phyloP scores from a whole-genome alignment of 2,797 vertebrate genomes.

The Lacerta viridis region DNA sequence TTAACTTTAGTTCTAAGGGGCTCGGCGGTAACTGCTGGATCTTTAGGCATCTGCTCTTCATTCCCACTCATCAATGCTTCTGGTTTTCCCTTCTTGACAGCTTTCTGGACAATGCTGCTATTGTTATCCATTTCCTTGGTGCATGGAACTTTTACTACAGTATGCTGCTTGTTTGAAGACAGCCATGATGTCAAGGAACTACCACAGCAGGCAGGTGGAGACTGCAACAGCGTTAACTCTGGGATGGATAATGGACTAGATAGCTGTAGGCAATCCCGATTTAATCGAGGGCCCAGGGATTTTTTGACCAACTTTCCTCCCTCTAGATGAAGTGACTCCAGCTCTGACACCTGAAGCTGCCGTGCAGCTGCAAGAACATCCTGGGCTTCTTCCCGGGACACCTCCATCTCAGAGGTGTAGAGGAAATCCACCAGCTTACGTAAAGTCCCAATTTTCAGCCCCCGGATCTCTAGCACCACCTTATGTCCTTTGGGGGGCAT shows the following conservation, averaged over 20 bases:
- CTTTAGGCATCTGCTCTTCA: background rate
- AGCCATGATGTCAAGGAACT: constrained; percentile 27
- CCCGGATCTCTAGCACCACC: constrained; percentile 77
- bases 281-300: constrained; percentile 65
- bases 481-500: constrained; percentile 68
- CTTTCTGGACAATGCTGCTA: background rate
- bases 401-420: constrained; percentile 80
- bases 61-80: background rate
- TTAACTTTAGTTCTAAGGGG: background rate
- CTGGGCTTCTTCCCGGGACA: constrained; percentile 76
- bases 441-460: constrained; percentile 74
- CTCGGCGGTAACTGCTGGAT: background rate
- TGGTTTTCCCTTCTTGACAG: background rate
- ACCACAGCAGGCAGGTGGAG: background rate
- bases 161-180: background rate
- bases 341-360: constrained; percentile 74
- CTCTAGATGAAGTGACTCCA: constrained; percentile 77
- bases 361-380: constrained; percentile 80
- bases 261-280: constrained; percentile 72
- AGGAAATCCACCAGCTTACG: constrained; percentile 80
- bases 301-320: constrained; percentile 75
- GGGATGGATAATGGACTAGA: constrained; percentile 8
- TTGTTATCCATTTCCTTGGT: background rate
- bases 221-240: constrained; percentile 15
- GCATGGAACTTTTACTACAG: constrained; percentile 11